Percentiles rank a stretch among this genome's conserved stretches.
Evolutionary conservation across 2,888 invertebrate genomes (phyloP).

Genomic region (Caenorhabditis sp.): DNA sequence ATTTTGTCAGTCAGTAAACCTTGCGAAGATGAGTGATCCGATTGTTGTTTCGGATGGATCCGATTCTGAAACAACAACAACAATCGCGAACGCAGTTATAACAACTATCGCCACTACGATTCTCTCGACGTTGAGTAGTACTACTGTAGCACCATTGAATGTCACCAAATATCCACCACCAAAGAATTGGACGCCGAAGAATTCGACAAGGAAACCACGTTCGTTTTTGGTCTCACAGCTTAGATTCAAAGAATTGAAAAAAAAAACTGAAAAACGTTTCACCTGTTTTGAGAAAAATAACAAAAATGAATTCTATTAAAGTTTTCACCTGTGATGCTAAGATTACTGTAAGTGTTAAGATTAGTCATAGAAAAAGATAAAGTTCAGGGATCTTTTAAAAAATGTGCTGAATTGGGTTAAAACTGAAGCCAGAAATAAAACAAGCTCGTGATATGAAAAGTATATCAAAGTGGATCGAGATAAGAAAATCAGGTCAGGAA

Average conservation of each 20-base stretch:
- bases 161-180: conserved; percentile 24
- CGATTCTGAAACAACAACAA: conserved; percentile 14
- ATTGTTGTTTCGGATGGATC: conserved; percentile 12
- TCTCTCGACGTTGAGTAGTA: neutral
- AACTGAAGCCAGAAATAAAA: too few species aligned
- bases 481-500: too few species aligned
- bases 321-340: neutral
- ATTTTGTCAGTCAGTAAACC: too few species aligned
- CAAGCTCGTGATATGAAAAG: too few species aligned
- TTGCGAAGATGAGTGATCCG: conserved; percentile 12
- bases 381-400: too few species aligned
- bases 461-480: too few species aligned
- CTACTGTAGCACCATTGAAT: neutral
- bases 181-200: conserved; percentile 33
- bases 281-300: conserved; percentile 5
- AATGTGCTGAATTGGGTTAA: too few species aligned
- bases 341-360: neutral
- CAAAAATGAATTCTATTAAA: neutral
- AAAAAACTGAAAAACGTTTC: neutral
- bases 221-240: conserved; percentile 12
- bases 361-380: too few species aligned
- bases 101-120: conserved; percentile 22
- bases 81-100: conserved; percentile 7
- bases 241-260: conserved; percentile 2
- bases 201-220: conserved; percentile 24